Conservation (phyloP, 2,888 invertebrate species). For the Kuschelorhynchus macadamiae region DNA sequence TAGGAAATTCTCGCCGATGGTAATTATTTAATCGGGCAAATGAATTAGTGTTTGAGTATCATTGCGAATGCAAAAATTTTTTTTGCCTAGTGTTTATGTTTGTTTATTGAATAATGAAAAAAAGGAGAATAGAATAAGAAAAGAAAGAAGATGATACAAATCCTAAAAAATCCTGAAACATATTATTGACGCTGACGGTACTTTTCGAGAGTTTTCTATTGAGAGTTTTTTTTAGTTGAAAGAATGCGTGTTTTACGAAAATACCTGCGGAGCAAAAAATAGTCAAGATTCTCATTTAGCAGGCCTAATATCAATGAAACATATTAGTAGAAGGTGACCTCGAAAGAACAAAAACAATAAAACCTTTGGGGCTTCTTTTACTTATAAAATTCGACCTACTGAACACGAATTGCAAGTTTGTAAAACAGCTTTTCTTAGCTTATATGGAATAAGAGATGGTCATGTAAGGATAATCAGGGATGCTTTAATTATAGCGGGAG, state of each 20-base stretch:
- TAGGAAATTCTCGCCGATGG: constrained; percentile 23
- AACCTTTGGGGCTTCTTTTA: constrained; percentile 4
- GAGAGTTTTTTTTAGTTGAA: constrained; percentile 6
- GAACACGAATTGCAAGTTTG: constrained; percentile 23
- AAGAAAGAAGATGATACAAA: too few species aligned
- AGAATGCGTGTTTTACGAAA: constrained; percentile 1
- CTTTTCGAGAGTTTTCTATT: too few species aligned
- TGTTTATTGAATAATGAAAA: constrained; percentile 22
- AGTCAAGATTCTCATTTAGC: constrained; percentile 40
- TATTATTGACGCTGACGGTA: too few species aligned
- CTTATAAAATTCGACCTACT: constrained; percentile 18
- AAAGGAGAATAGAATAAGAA: constrained; percentile 30
- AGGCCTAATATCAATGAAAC: constrained; percentile 31
- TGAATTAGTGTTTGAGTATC: not conserved
- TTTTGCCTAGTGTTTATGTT: not conserved
- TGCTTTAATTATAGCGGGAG: constrained; percentile 34
- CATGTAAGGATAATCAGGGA: constrained; percentile 25
- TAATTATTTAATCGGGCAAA: not conserved
- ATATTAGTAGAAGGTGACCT: constrained; percentile 21
- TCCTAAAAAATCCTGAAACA: too few species aligned
- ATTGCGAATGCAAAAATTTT: not conserved
- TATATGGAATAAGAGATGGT: constrained; percentile 17
- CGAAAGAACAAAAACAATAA: constrained; percentile 30
- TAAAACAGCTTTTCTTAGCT: constrained; percentile 34
- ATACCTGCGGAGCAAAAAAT: constrained; percentile 11